Conservation (phyloP, 1,140 invertebrate species). For the Drosophila murphyi region DNA sequence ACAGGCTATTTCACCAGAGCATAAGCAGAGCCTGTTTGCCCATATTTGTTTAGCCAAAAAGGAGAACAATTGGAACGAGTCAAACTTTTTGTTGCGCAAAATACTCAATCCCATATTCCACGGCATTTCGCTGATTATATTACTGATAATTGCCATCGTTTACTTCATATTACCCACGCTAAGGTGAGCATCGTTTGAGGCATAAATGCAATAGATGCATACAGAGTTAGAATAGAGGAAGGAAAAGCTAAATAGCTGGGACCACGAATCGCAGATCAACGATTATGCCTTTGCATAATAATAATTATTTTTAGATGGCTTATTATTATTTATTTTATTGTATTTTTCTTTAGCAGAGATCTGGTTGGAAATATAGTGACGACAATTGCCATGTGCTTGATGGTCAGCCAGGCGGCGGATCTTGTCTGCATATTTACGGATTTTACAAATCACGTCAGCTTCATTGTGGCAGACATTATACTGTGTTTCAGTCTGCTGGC, state of each 20-base stretch:
- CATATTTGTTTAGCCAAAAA: conserved; percentile 90
- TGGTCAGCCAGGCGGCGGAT: conserved; percentile 90
- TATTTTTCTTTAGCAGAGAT: conserved; percentile 86
- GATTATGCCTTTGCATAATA: too few relatives aligned
- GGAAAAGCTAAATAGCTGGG: too few relatives aligned
- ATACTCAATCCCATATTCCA: conserved; percentile 91
- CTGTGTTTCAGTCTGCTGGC: conserved; percentile 90
- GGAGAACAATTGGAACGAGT: conserved; percentile 88
- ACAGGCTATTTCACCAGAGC: conserved; percentile 66
- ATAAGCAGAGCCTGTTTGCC: conserved; percentile 87
- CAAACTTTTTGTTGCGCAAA: conserved; percentile 89
- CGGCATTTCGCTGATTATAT: conserved; percentile 89
- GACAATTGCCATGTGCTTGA: conserved; percentile 90
- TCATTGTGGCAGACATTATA: conserved; percentile 90
- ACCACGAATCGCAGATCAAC: too few relatives aligned
- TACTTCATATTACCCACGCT: conserved; percentile 94
- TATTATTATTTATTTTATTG: conserved; percentile 24
- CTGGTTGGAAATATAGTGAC: conserved; percentile 93
- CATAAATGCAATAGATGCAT: too few relatives aligned
- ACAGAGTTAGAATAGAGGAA: too few relatives aligned
- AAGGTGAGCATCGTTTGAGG: conserved; percentile 60
- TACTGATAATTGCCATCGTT: conserved; percentile 90
- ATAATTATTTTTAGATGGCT: too few relatives aligned
- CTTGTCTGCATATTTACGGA: conserved; percentile 92
- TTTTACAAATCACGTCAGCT: conserved; percentile 91